phyloP scores from a whole-genome alignment of 2,113 vertebrate species.

The Piprites chloris region DNA sequence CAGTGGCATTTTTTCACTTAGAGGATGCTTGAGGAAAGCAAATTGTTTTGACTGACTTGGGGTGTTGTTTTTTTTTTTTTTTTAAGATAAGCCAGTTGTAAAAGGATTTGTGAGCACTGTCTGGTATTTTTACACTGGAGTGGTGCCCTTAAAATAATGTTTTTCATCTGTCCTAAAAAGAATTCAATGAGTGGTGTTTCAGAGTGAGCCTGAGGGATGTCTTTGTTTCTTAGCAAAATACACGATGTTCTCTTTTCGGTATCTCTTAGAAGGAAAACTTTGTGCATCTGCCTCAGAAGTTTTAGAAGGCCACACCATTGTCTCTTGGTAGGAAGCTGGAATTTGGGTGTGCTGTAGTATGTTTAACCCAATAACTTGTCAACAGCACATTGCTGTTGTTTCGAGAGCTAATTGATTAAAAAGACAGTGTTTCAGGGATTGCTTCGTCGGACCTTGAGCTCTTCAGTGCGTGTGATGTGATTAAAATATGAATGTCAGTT shows the following conservation, averaged over 20 bases:
- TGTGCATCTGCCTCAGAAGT: not conserved
- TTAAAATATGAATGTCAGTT: constrained; percentile 44
- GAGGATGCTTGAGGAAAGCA: not conserved
- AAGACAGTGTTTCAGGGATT: constrained; percentile 3
- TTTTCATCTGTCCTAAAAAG: not conserved
- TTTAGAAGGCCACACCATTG: not conserved
- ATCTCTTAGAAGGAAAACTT: not conserved
- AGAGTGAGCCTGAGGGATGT: not conserved
- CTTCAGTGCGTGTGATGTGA: constrained; percentile 31
- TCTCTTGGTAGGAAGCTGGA: not conserved
- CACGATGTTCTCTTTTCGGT: not conserved
- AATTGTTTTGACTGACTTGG: not conserved
- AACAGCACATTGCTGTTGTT: not conserved
- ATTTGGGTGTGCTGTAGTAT: not conserved
- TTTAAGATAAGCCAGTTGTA: not conserved
- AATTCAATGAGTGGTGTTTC: not conserved
- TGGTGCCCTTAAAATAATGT: not conserved
- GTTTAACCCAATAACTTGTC: constrained; percentile 23
- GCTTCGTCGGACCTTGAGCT: constrained; percentile 26
- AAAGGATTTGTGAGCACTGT: not conserved
- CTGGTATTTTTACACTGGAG: not conserved
- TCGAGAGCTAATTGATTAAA: constrained; percentile 32
- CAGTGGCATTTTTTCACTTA: not conserved
- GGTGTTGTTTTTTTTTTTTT: not conserved
- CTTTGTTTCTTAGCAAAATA: not conserved